Evolutionary conservation across 2,888 invertebrate species (phyloP).

Genomic region (Ennomos erosarius): DNA sequence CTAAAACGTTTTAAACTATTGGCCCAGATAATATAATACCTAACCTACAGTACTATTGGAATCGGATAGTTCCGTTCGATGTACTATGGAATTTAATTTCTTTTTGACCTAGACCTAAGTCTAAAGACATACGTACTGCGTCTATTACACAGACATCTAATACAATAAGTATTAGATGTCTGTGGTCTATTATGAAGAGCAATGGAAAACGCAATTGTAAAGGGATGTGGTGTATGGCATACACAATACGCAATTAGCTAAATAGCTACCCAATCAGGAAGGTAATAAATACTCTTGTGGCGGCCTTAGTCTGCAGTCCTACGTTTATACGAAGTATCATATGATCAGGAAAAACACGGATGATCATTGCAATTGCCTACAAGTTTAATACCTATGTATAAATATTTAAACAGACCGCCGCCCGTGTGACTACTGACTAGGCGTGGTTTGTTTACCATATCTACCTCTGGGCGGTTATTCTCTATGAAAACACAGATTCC

Average conservation of each 20-base stretch:
- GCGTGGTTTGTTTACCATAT: conserved; percentile 12
- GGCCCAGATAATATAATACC: too few relatives aligned
- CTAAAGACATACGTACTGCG: neutral
- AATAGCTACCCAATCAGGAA: conserved; percentile 17
- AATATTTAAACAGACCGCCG: neutral
- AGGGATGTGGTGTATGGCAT: neutral
- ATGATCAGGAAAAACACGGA: conserved; percentile 16
- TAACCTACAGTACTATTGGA: too few relatives aligned
- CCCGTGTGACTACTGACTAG: conserved; percentile 13
- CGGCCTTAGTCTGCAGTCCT: neutral
- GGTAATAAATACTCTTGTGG: conserved; percentile 17
- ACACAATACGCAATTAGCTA: neutral
- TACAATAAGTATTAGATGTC: too few relatives aligned
- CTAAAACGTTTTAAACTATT: conserved; percentile 1
- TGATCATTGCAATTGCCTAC: too few relatives aligned
- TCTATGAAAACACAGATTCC: too few relatives aligned
- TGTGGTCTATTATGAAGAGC: too few relatives aligned
- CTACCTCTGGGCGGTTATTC: too few relatives aligned
- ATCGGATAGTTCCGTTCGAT: neutral
- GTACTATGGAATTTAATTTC: conserved; percentile 4
- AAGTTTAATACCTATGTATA: too few relatives aligned
- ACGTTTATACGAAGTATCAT: conserved; percentile 5
- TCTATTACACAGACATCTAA: too few relatives aligned
- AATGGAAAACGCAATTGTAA: neutral
- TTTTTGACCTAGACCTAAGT: conserved; percentile 10